A percentile compares a stretch with the other conserved stretches of the same genome.
Evolutionary conservation across 2,113 vertebrate genomes (phyloP).

Genomic region (Lophochroa leadbeateri): DNA sequence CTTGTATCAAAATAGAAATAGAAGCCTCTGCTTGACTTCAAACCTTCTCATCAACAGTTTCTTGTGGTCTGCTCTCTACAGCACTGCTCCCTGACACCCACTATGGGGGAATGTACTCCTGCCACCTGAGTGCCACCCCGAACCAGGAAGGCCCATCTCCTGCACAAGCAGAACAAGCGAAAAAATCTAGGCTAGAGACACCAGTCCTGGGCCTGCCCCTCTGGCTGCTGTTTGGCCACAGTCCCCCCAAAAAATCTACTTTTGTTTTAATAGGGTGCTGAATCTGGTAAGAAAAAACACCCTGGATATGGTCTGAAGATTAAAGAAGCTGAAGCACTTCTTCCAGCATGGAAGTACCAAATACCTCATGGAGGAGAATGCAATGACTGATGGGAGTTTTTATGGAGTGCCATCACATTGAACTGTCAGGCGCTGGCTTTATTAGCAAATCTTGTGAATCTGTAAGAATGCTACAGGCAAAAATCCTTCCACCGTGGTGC

Average conservation of each 20-base stretch:
- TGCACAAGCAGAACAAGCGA: neutral
- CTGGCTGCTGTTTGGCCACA: neutral
- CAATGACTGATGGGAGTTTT: neutral
- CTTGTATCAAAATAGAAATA: neutral
- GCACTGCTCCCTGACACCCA: neutral
- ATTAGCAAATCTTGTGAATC: neutral
- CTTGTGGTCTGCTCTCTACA: neutral
- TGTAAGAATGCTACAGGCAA: neutral
- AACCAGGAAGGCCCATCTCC: neutral
- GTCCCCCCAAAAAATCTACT: neutral
- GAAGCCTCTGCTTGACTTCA: neutral
- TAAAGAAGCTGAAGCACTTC: neutral
- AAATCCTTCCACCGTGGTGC: neutral
- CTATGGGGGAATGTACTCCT: neutral
- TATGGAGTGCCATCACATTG: fast-evolving
- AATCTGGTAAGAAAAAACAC: fast-evolving
- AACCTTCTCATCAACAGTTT: neutral
- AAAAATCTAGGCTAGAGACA: neutral
- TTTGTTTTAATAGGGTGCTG: neutral
- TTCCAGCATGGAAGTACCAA: neutral
- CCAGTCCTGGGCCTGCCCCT: neutral
- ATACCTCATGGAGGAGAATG: fast-evolving
- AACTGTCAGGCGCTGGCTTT: neutral
- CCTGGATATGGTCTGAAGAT: neutral
- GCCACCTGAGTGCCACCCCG: neutral